Percentiles rank a stretch among this genome's conserved stretches.
Conservation (phyloP, 2,797 vertebrate species). For the Phaenicophaeus curvirostris region DNA sequence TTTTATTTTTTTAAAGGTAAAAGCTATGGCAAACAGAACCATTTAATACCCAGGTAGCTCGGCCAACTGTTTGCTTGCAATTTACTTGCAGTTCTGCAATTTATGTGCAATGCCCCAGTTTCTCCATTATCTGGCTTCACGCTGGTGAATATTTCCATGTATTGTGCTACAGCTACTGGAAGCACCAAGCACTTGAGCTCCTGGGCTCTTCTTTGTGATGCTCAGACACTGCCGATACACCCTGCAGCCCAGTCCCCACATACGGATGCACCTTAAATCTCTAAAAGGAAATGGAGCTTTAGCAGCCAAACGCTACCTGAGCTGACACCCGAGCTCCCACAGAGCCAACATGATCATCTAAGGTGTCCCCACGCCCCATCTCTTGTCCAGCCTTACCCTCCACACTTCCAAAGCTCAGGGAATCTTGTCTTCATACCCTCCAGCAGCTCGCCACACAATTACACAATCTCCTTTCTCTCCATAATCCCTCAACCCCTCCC, state of each 20-base stretch:
- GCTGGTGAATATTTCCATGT: background rate
- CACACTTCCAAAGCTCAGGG: background rate
- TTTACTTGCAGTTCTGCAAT: background rate
- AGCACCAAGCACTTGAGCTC: background rate
- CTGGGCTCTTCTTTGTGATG: background rate
- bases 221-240: background rate
- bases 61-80: background rate
- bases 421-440: background rate
- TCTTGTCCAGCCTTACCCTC: background rate
- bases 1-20: background rate
- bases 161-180: background rate
- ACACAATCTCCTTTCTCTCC: background rate
- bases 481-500: background rate
- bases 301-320: background rate
- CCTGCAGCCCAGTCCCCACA: background rate
- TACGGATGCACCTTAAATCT: background rate
- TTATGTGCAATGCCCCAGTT: background rate
- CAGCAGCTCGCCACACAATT: background rate
- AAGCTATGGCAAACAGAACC: background rate
- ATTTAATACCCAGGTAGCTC: background rate
- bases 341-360: background rate
- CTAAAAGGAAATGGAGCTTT: background rate
- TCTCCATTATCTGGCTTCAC: background rate
- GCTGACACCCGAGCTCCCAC: background rate
- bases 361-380: accelerated